Base-by-base conservation (phyloP, 2,888 invertebrate species). In the Acholoe squamosa region DNA sequence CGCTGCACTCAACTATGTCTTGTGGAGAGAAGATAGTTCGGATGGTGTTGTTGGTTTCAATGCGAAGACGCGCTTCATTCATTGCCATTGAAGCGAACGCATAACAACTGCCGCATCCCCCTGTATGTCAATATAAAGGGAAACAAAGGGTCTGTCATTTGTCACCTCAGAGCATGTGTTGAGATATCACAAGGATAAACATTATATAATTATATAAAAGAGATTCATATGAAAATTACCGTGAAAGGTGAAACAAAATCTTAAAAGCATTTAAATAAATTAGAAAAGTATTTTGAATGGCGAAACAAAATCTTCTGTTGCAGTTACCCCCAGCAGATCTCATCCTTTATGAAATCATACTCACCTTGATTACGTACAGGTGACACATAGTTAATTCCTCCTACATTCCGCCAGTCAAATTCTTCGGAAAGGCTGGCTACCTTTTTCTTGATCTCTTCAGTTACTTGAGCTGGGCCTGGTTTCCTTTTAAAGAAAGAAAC, bases 31-130 rank as follows among this genome's bases (percentile, higher is more conserved):
- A 95, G 7, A 95, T 93, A 0, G 94, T 94, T 76, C 94, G 93
- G 56, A 93, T 86, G 0, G 95, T 95, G 93, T 96, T 96, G 93
- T 96, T 96, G n/a, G 96, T 96, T 92, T 94, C 93, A 19, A 96
- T 94, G 52, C 96, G 94, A 7, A 96, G 92, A 12, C 96, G 93
- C 0, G 96, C 95, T 93, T 96, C 96, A 86, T 96, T 93, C 95
- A 96, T 96, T 0, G 94, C 96, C 94, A 96, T 94, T 16, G 96
- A 95, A 0, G 96, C 95, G 94, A 96, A 96, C 0, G 96, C 96
- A 93, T 96, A 96, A 92, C 96, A 96, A 92, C 96, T 96, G 0
- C 96, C 96, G 94, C 96, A 96, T 0, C 84, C 33, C 0, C 93
- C 96, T 96, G 91, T 22, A 84, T 33, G 80, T 10, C 16, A 19